Conservation (phyloP, 2,113 vertebrate species). For the Eretmochelys imbricata region DNA sequence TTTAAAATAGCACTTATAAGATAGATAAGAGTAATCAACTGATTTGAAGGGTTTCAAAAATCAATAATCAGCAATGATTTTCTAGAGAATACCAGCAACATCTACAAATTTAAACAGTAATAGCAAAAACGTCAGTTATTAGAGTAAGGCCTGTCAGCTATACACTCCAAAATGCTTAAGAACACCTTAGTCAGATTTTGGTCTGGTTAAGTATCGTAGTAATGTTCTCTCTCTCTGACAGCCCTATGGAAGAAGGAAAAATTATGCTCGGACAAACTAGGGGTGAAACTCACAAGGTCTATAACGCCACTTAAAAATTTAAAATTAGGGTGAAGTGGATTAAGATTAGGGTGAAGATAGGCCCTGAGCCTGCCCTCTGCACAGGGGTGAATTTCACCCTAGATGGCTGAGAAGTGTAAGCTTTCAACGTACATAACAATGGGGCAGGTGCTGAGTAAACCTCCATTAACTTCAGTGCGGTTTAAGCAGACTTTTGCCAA, state of each 20-base stretch:
- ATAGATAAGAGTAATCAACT: not conserved
- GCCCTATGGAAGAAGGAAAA: not conserved
- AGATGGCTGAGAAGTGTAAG: not conserved
- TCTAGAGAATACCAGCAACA: not conserved
- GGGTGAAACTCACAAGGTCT: not conserved
- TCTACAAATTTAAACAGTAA: not conserved
- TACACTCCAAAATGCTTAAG: not conserved
- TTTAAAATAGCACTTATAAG: not conserved
- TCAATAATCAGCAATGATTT: not conserved
- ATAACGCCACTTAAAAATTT: not conserved
- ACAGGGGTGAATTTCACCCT: too few species aligned
- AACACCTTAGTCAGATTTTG: not conserved
- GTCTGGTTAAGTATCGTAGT: not conserved
- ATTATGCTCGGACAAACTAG: not conserved
- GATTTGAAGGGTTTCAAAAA: not conserved
- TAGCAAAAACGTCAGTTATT: not conserved
- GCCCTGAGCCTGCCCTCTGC: not conserved
- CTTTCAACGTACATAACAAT: not conserved
- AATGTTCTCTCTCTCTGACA: not conserved
- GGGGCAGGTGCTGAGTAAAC: not conserved
- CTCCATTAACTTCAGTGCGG: too few species aligned
- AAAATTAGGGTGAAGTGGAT: not conserved
- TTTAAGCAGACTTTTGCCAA: not conserved
- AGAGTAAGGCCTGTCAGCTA: not conserved
- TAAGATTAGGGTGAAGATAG: not conserved